Percentiles rank a stretch among this genome's conserved stretches.
These are phyloP conservation scores for Apomyelois bistriatella DNA, from an alignment of 2,888 invertebrate genomes.

Conservation along the genomic window DNA sequence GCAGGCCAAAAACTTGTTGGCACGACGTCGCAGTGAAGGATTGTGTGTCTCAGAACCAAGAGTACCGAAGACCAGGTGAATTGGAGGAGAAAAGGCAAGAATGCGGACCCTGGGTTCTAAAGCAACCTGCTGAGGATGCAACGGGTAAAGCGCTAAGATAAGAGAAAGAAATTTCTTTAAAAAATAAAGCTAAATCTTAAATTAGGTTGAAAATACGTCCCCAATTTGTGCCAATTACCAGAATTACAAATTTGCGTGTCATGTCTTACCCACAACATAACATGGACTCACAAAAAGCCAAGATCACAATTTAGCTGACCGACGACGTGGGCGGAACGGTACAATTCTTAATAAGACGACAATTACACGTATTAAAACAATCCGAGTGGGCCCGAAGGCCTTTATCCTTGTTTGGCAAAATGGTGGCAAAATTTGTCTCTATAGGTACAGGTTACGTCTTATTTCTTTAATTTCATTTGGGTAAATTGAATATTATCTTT, in stretches of 20 bases:
- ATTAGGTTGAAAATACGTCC: no score
- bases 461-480: background rate
- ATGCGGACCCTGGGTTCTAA: no score
- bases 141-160: no score
- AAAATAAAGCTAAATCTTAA: no score
- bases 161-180: no score
- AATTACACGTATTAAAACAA: constrained; percentile 72
- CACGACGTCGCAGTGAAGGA: no score
- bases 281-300: background rate
- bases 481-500: no score
- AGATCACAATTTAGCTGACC: constrained; percentile 33
- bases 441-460: background rate
- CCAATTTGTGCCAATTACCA: background rate
- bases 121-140: no score
- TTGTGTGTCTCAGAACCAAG: no score
- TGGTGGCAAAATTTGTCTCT: constrained; percentile 34
- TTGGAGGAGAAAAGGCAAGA: no score
- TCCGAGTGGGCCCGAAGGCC: constrained; percentile 61
- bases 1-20: no score
- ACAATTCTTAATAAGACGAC: constrained; percentile 65
- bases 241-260: background rate
- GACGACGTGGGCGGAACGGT: constrained; percentile 53
- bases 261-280: background rate
- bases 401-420: constrained; percentile 61
- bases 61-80: no score